phyloP scores from a whole-genome alignment of 1,140 invertebrate species.

The Harlomillsia oculata region DNA sequence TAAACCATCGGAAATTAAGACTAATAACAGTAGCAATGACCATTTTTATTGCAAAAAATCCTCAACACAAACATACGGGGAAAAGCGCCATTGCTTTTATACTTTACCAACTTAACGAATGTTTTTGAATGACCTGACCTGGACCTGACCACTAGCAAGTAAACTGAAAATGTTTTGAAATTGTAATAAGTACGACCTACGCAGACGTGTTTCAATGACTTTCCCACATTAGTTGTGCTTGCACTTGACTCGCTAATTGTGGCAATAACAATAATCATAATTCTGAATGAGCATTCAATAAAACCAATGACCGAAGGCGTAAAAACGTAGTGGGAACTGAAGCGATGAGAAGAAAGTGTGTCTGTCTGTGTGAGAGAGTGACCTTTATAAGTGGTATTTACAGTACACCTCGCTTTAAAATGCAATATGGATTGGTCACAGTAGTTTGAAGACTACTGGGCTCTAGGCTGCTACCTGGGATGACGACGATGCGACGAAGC shows the following conservation, averaged over 20 bases:
- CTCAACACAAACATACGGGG: not conserved
- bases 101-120: not conserved
- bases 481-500: too few relatives aligned
- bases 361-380: not conserved
- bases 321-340: constrained; percentile 2
- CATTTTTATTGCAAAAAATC: not conserved
- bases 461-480: too few relatives aligned
- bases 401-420: not conserved
- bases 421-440: too few relatives aligned
- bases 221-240: constrained; percentile 26
- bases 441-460: too few relatives aligned
- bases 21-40: too few relatives aligned
- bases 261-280: constrained; percentile 9
- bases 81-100: not conserved
- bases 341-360: constrained; percentile 2
- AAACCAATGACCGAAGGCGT: not conserved
- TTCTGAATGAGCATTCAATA: constrained; percentile 10
- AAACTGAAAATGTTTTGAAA: not conserved
- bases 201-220: not conserved
- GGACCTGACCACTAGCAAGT: too few relatives aligned
- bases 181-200: not conserved
- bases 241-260: not conserved
- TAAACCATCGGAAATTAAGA: too few relatives aligned
- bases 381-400: not conserved
- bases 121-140: too few relatives aligned